phyloP scores from a whole-genome alignment of 2,113 vertebrate genomes.

The Nothoprocta pentlandii region DNA sequence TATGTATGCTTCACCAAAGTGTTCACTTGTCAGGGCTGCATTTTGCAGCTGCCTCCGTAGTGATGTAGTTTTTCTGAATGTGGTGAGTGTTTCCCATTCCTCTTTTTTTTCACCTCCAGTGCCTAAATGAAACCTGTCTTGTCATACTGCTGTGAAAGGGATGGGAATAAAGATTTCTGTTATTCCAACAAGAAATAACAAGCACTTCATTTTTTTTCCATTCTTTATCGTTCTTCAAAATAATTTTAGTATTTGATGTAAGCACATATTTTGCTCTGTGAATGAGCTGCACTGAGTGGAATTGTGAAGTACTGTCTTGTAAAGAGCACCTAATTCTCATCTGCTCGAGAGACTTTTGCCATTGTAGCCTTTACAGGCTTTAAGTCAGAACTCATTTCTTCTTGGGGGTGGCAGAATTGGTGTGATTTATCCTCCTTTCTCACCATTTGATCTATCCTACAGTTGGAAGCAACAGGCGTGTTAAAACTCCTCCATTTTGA shows the following conservation, averaged over 20 bases:
- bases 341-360: neutral
- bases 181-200: neutral
- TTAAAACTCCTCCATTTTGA: neutral
- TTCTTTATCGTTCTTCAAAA: neutral
- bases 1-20: neutral
- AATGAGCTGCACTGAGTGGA: neutral
- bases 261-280: neutral
- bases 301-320: constrained; percentile 26
- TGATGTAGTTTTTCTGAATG: neutral
- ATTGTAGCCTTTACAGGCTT: neutral
- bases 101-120: neutral
- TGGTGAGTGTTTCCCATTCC: neutral
- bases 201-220: neutral
- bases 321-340: constrained; percentile 37
- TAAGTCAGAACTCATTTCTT: neutral
- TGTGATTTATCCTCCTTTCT: neutral
- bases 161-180: neutral
- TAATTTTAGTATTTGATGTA: constrained; percentile 3
- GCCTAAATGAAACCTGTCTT: neutral
- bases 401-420: neutral
- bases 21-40: neutral
- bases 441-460: neutral
- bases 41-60: neutral
- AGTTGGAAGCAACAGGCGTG: neutral
- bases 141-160: neutral